Percentiles rank a stretch among this genome's conserved stretches.
Evolutionary conservation across 2,113 vertebrate genomes (phyloP).

Genomic region (Ellobius talpinus): DNA sequence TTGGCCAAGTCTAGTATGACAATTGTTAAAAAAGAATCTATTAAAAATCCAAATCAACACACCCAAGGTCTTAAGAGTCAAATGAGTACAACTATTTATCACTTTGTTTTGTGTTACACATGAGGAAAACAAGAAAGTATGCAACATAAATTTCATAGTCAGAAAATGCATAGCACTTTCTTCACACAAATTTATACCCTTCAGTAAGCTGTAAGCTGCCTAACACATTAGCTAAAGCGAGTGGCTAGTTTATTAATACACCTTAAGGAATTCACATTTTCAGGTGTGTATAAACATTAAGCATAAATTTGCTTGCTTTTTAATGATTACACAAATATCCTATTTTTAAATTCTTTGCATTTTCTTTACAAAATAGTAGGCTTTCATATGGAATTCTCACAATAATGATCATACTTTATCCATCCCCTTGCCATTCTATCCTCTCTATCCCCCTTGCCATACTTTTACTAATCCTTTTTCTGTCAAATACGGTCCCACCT

Average conservation of each 20-base stretch:
- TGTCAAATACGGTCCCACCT: too few relatives aligned
- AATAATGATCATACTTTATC: neutral
- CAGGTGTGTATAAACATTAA: neutral
- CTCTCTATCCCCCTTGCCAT: too few relatives aligned
- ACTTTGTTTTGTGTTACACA: neutral
- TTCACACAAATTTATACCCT: neutral
- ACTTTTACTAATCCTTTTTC: neutral
- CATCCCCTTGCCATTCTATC: fast-evolving
- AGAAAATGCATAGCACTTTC: neutral
- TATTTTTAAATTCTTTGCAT: neutral
- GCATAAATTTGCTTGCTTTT: neutral
- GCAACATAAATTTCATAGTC: neutral
- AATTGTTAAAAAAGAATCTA: neutral
- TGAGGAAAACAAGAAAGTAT: neutral
- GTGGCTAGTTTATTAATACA: neutral
- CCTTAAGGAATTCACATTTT: neutral
- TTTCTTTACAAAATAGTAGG: neutral
- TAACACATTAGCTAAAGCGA: neutral
- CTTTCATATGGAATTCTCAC: neutral
- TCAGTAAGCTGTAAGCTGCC: neutral
- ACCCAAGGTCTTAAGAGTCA: neutral
- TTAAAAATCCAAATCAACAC: neutral
- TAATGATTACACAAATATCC: neutral
- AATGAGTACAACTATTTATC: neutral
- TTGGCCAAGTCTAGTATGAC: neutral